Percentiles rank a stretch among this genome's conserved stretches.
These are phyloP conservation scores for Tapirus indicus DNA, from an alignment of 2,797 vertebrate genomes.

Conservation along the genomic window DNA sequence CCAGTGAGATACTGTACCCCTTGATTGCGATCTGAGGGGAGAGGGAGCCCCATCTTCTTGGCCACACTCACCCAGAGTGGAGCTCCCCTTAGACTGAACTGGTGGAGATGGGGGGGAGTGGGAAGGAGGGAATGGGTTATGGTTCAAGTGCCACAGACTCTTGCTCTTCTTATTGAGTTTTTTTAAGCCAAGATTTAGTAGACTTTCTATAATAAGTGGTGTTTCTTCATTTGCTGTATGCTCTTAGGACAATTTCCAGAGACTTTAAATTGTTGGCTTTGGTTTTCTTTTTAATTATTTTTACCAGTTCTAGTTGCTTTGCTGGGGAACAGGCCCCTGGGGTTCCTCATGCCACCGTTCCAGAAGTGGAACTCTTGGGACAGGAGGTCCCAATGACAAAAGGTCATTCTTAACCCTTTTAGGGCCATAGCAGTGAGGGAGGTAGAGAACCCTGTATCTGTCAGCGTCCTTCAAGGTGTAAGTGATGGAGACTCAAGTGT, in stretches of 20 bases:
- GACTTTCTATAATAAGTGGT: neutral
- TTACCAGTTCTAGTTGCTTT: neutral
- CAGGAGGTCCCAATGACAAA: too few species aligned
- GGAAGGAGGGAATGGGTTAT: too few species aligned
- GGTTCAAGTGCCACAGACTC: neutral
- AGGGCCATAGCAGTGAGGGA: neutral
- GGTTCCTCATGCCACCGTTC: neutral
- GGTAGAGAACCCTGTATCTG: neutral
- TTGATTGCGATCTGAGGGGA: neutral
- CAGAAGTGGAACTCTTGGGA: neutral
- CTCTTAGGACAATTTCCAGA: neutral
- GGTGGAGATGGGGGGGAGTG: neutral
- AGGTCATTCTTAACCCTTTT: neutral
- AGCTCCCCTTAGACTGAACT: neutral
- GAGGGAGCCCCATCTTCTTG: neutral
- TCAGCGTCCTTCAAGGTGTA: neutral
- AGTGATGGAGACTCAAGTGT: neutral
- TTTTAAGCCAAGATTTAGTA: neutral
- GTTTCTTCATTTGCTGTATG: neutral
- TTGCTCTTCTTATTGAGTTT: neutral
- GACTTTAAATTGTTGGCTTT: neutral
- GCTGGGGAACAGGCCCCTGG: neutral
- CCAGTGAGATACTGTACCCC: neutral
- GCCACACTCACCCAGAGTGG: fast-evolving
- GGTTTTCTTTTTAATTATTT: neutral